Evolutionary conservation across 2,888 invertebrate species (phyloP), one percentile per base, ranked within the genome.

Genomic region (Lycaena phlaeas): DNA sequence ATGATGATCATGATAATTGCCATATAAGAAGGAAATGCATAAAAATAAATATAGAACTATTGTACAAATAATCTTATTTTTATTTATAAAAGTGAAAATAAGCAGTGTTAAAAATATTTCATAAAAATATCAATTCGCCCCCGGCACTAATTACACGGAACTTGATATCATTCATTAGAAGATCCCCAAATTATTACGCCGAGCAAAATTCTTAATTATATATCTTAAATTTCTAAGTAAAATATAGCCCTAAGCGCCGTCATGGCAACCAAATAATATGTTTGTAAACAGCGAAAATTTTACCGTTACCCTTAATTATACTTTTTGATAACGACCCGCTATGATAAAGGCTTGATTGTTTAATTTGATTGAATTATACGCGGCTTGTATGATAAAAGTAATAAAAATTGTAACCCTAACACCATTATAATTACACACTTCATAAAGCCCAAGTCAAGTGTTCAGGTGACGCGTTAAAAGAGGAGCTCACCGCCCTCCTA

Each of bases 201-300:
- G 68, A 64, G 68, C 78, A 68, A 79, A 82, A 79, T 79, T 82
- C 78, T 82, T 84, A 84, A 84, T 84, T 84, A 84, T 84, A 84
- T 78, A 75, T 79, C 81, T 84, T 79, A 71, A 77, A 79, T 82
- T 81, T 84, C 82, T 78, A 76, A 81, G 79, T 73, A 76, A 81
- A 81, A 74, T 79, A 75, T 74, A 49, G 81, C 84, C 79, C 61
- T 48, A 59, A 70, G 82, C 75, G 66, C 60, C 64, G 64, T 52
- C 57, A 61, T 61, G 68, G 68, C 76, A 71, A 71, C 77, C 67
- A 82, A 81, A 84, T 84, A 72, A 81, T 82, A 84, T 82, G 82
- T 82, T 82, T 79, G 64, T 77, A 81, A 79, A 81, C 71, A 79
- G 57, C 63, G 50, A n/a, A n/a, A 69, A 68, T 66, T 67, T 66